phyloP scores from a whole-genome alignment of 2,113 vertebrate species.

The Coptodon rendalli region DNA sequence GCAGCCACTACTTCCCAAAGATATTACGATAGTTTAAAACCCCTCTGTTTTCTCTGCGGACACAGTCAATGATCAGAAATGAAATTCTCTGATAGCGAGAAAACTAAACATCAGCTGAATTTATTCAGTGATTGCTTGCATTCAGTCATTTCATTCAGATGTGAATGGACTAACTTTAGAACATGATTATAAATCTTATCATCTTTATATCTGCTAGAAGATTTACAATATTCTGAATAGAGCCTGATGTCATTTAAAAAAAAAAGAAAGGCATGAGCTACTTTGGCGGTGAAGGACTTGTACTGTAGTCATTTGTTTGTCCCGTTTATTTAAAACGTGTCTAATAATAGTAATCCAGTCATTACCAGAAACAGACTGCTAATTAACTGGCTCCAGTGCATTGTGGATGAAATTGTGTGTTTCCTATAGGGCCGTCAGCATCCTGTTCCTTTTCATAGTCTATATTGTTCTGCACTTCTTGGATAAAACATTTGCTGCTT shows the following conservation, averaged over 20 bases:
- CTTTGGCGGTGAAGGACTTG: neutral
- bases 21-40: neutral
- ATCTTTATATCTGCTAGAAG: neutral
- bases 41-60: neutral
- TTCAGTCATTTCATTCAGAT: neutral
- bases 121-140: neutral
- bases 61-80: neutral
- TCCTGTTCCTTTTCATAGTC: conserved; percentile 29
- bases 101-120: neutral
- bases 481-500: conserved; percentile 19
- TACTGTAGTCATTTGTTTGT: neutral
- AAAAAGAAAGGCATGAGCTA: neutral
- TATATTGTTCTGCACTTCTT: neutral
- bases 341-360: neutral
- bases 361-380: neutral
- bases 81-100: neutral
- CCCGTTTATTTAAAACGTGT: neutral
- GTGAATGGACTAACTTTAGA: neutral
- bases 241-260: neutral
- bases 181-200: neutral
- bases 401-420: conserved; percentile 8
- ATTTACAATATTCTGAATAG: neutral
- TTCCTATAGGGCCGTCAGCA: conserved; percentile 19
- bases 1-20: neutral
- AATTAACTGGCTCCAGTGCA: neutral